Percentiles rank a stretch among this genome's conserved stretches.
These are phyloP conservation scores for Anniella stebbinsi DNA, from an alignment of 2,797 vertebrate species.

Conservation along the genomic window DNA sequence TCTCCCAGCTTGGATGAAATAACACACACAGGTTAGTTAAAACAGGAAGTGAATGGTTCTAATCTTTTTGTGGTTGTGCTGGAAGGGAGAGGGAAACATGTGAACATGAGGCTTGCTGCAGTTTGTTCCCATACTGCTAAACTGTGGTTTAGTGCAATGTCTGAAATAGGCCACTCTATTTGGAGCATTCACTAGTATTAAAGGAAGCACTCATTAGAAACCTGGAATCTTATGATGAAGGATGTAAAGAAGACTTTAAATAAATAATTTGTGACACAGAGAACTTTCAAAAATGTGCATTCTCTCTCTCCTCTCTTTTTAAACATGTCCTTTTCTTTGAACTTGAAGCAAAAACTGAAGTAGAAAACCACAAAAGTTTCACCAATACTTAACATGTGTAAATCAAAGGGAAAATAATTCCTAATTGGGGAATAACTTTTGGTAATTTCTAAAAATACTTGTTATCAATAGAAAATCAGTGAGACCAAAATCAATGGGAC, in stretches of 20 bases:
- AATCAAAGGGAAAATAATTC: conserved; percentile 19
- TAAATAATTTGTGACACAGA: not conserved
- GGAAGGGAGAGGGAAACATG: no score
- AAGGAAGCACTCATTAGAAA: not conserved
- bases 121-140: no score
- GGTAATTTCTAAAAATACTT: conserved; percentile 33
- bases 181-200: not conserved
- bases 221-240: not conserved
- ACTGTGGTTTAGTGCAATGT: no score
- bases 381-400: conserved; percentile 22
- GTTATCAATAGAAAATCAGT: conserved; percentile 31
- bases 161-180: no score
- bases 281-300: not conserved
- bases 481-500: conserved; percentile 14
- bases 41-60: not conserved
- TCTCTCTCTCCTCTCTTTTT: not conserved
- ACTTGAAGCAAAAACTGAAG: conserved; percentile 11
- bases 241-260: not conserved
- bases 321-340: conserved; percentile 10
- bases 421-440: conserved; percentile 19
- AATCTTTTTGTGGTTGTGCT: no score
- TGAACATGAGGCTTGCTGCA: no score
- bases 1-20: no score
- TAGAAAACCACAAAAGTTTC: conserved; percentile 6
- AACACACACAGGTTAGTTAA: no score